Base-by-base conservation (phyloP, 2,113 vertebrate species). In the Sardina pilchardus region DNA sequence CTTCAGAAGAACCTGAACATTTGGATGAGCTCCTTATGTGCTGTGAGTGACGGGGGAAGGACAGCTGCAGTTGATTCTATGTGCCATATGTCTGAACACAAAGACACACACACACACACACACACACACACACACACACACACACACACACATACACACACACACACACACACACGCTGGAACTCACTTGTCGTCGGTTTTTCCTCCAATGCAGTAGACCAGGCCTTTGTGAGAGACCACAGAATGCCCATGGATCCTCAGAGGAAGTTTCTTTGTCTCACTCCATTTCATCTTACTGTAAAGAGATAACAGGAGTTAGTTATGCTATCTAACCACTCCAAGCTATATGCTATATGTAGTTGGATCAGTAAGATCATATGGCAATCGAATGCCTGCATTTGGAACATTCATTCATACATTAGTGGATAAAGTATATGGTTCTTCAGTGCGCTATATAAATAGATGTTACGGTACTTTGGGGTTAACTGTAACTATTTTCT, bases 121-220 rank as follows among this genome's bases (percentile, higher is more conserved):
- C 71, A 80, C 83, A 85, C 87, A 87, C 86, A 82, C 84, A 82
- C 88, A 82, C 84, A 59, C 67, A 82, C 36, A 82, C 88, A 82
- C 84, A 36, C 83, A 36, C 36, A 48, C 50, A 83, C 45, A 43
- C 53, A 34, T 47, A 50, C 82, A 82, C 56, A 75, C 71, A 80
- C 83, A 85, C 87, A 87, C 86, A 82, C 84, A 82, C 88, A 82
- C 84, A 59, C 67, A 82, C 36, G 44, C 87, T 8, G 26, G 53
- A 4, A 96, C 98, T 97, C 93, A 99, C 98, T 98, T 99, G 90
- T 99, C 98, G 87, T 99, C 98, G 48, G 97, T 99, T 94, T 99
- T 99, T 91, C 98, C 98, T 7, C 98, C 98, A n/a, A 99, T 95
- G 94, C 96, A 96, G 93, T 99, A 99, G 85, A 99, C 93, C 88